Evolutionary conservation across 2,113 vertebrate species (phyloP).

Genomic region (Emydocephalus ijimae): DNA sequence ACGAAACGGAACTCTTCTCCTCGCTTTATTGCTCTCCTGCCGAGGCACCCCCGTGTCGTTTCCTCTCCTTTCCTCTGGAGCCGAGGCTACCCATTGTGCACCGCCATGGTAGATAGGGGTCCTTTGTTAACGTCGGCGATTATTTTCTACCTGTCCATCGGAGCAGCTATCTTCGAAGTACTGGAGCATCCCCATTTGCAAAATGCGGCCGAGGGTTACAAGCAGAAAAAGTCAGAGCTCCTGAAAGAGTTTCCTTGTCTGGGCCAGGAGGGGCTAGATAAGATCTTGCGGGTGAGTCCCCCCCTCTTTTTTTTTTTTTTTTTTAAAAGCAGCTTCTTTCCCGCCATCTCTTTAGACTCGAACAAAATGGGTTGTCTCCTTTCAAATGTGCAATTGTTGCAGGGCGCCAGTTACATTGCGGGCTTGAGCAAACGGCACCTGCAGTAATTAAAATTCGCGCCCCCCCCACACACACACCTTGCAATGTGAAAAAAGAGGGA

Average conservation of each 20-base stretch:
- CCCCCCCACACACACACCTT: background rate
- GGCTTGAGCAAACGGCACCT: background rate
- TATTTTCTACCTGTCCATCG: constrained; percentile 98
- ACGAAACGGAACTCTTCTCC: background rate
- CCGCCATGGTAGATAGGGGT: constrained; percentile 94
- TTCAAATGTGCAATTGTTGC: background rate
- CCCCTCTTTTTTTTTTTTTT: too few species aligned
- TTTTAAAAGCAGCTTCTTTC: background rate
- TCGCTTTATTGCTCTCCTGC: background rate
- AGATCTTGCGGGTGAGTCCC: constrained; percentile 84
- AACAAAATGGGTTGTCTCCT: background rate
- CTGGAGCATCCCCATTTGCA: constrained; percentile 94
- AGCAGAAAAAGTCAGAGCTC: constrained; percentile 74
- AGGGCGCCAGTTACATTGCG: background rate
- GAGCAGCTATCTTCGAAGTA: constrained; percentile 96
- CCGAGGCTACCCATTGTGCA: constrained; percentile 20
- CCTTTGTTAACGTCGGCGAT: constrained; percentile 94
- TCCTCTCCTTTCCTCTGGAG: background rate
- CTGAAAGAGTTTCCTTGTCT: constrained; percentile 86
- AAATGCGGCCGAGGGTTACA: constrained; percentile 75
- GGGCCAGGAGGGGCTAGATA: constrained; percentile 80
- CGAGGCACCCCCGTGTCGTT: background rate
- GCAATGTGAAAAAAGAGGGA: background rate
- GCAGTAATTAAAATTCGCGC: background rate
- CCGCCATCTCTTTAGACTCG: background rate